A percentile compares a stretch with the other conserved stretches of the same genome.
Conservation (phyloP, 2,113 vertebrate genomes). For the Hippopotamus amphibius region DNA sequence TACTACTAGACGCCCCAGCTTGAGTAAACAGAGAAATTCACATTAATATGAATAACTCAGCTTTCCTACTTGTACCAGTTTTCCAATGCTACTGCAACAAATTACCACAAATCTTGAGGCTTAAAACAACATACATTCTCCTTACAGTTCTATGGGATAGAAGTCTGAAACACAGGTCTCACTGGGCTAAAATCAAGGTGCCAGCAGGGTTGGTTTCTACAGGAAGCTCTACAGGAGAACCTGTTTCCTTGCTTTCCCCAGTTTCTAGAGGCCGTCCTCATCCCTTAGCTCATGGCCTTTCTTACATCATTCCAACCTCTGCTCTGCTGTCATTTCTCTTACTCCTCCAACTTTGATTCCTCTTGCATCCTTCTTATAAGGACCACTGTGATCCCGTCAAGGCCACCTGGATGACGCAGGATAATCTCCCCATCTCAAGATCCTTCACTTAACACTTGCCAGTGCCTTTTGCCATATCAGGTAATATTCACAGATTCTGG, state of each 20-base stretch:
- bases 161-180: not conserved
- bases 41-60: conserved; percentile 42
- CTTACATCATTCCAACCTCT: not conserved
- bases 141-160: not conserved
- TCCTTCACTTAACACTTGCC: not conserved
- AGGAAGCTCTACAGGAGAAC: not conserved
- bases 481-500: not conserved
- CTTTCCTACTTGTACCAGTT: conserved; percentile 56
- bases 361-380: not conserved
- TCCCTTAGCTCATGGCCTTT: not conserved
- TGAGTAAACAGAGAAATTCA: conserved; percentile 40
- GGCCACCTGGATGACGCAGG: not conserved
- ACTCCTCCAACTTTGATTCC: not conserved
- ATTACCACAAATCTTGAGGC: not conserved
- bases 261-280: not conserved
- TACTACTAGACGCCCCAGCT: not conserved
- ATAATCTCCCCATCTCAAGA: not conserved
- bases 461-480: not conserved
- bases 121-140: not conserved
- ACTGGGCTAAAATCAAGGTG: not conserved
- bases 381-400: not conserved
- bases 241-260: not conserved
- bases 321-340: not conserved
- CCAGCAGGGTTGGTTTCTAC: not conserved
- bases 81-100: conserved; percentile 48